phyloP scores from a whole-genome alignment of 2,888 invertebrate genomes.

The Labia minor region DNA sequence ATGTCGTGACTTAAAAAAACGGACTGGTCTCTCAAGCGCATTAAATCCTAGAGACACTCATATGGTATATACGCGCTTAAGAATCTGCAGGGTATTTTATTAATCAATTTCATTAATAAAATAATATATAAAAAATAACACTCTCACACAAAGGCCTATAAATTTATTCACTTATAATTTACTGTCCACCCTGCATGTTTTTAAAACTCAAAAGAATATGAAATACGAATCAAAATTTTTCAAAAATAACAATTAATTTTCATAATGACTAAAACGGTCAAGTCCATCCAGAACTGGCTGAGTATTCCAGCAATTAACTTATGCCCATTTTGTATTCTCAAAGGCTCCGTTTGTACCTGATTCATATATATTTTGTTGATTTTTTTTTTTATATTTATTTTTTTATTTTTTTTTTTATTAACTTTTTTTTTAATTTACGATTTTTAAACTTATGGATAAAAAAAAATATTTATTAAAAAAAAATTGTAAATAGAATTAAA shows the following conservation, averaged over 20 bases:
- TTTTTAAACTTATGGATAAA: background rate
- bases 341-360: background rate
- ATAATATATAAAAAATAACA: background rate
- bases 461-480: background rate
- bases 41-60: background rate
- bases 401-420: too few relatives aligned
- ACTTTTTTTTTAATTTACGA: background rate
- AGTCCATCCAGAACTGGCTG: background rate
- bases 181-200: background rate
- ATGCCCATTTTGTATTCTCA: background rate
- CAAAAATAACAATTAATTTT: too few relatives aligned
- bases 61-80: background rate
- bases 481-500: background rate
- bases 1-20: background rate
- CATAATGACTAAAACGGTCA: background rate
- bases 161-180: background rate
- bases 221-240: background rate
- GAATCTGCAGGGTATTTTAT: background rate
- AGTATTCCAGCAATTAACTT: background rate
- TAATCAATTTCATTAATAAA: background rate
- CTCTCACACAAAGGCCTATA: background rate
- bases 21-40: background rate
- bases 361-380: background rate
- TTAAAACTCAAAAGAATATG: background rate
- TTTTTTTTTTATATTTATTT: too few relatives aligned